Evolutionary conservation across 2,888 invertebrate species (phyloP), one percentile per base, ranked within the genome.

Genomic region (Perizoma flavofasciatum): DNA sequence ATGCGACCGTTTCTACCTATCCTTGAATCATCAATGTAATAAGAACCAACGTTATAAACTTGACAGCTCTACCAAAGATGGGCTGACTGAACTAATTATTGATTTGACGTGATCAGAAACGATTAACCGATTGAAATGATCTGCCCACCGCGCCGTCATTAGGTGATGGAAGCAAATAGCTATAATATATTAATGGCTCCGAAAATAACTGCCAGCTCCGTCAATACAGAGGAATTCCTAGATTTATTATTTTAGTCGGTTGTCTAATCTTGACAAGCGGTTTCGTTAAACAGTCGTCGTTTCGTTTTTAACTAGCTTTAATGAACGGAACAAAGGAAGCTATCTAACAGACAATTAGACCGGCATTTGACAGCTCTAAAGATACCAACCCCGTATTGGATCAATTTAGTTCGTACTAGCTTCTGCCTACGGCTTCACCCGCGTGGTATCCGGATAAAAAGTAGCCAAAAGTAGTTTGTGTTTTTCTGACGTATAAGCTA

Each of bases 101-200:
- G 44, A 50, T 54, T 63, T 66, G 55, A 58, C 66, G 66, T 68
- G 68, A 55, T 61, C 55, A 49, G 43, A 46, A 48, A 62, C 63
- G 61, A 65, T 69, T 62, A 63, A 58, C 57, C 49, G 46, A 33
- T 57, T 61, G 59, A 66, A 69, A 62, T 57, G 61, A 67, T 61
- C 65, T 49, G 50, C 54, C 55, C 56, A 59, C 63, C 44, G 61
- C 63, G 48, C 56, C 48, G 48, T 53, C 49, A 55, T 49, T 50
- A 48, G 47, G 32, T 35, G 49, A 53, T 49, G 49, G 45, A 45
- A 53, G 58, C 45, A 6, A 61, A 57, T 53, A 55, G 56, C 59
- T 59, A 64, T 58, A 63, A 62, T 62, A 57, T 59, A 61, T 61
- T 61, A 59, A 65, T 58, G 48, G 48, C 55, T 58, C 63, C 65